Base-by-base conservation (phyloP, 1,140 invertebrate species). In the Aphis gossypii region DNA sequence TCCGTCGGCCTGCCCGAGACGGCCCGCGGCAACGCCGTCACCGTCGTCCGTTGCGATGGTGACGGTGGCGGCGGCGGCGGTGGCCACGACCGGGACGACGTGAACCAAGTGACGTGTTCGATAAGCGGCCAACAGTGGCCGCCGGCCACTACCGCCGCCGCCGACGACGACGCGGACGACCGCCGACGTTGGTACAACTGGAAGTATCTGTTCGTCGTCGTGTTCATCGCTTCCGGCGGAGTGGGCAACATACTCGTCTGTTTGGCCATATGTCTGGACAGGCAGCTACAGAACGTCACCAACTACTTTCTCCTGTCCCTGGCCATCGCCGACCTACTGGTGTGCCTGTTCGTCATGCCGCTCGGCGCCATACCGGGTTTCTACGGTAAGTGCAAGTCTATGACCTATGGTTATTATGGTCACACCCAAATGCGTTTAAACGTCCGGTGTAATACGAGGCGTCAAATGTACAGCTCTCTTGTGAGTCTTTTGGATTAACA, bases 281-380 rank as follows among this genome's bases (percentile, higher is more conserved):
- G 97, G 91, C 96, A 97, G 94, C 96, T 99, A 94, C 97, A 99
- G 95, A 99, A 98, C 94, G 97, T 99, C 44, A 99, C 98, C 86
- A 99, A 99, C 95, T 98, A 99, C 95, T 99, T 99, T 95, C 96
- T 99, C 91, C 96, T 99, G 92, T 99, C 98, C 60, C 95, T 99
- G 95, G 98, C 99, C 23, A 97, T 99, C 84, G 98, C 98, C 54
- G 99, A 99, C 96, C 96, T 99, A 38, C 96, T 99, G 83, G 98
- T 99, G 94, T 98, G 97, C 94, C 95, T 98, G 84, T 97, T 98
- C 95, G 98, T 98, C 18, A 99, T 99, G 98, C 98, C 98, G 11
- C 96, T 98, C 95, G 97, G 97, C 83, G 97, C 98, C 21, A 97
- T 98, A 94, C 97, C 97, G 20, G 97, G 97, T 94, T 97, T 98